Conservation (phyloP, 2,113 vertebrate species). For the Panurus biarmicus region DNA sequence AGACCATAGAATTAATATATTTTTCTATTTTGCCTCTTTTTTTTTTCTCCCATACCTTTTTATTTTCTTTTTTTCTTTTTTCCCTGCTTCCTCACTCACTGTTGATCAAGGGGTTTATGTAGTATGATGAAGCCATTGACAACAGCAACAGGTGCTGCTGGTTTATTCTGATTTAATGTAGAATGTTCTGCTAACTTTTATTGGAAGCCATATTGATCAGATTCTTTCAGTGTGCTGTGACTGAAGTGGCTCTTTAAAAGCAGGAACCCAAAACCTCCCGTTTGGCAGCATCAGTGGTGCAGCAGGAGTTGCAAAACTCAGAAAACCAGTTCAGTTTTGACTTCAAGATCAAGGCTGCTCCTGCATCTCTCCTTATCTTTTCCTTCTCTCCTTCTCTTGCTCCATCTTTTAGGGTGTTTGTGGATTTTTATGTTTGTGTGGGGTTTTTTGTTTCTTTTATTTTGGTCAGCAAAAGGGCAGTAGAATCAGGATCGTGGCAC, state of each 20-base stretch:
- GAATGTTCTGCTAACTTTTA: neutral
- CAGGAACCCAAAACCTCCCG: neutral
- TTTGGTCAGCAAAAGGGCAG: neutral
- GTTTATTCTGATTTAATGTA: neutral
- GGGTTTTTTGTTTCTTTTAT: neutral
- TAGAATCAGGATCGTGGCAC: neutral
- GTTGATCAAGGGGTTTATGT: neutral
- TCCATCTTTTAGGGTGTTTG: neutral
- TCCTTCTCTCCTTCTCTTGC: neutral
- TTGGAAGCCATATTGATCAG: neutral
- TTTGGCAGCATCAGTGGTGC: neutral
- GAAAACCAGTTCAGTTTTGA: neutral
- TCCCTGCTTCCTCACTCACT: neutral
- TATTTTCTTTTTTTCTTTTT: neutral
- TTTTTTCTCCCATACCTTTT: neutral
- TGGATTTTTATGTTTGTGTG: neutral
- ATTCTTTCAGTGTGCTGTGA: neutral
- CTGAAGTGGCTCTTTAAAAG: neutral
- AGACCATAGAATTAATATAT: neutral
- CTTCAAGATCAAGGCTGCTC: neutral
- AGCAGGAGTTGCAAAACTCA: neutral
- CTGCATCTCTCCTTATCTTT: neutral
- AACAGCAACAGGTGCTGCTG: neutral
- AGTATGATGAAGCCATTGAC: neutral
- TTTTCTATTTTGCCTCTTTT: neutral